phyloP scores from a whole-genome alignment of 2,113 vertebrate species.

The Osmerus eperlanus region DNA sequence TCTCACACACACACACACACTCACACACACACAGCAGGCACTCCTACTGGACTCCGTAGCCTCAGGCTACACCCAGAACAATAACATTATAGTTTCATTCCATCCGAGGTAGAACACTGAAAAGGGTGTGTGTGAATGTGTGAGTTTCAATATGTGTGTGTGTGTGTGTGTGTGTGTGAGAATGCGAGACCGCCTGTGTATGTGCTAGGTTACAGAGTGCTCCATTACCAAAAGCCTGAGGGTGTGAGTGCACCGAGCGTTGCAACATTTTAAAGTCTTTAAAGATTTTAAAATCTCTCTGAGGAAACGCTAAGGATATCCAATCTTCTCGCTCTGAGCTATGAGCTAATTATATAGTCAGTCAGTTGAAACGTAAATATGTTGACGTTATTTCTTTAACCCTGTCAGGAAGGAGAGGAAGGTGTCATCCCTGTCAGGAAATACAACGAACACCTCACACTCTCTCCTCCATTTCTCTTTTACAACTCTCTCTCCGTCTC shows the following conservation, averaged over 20 bases:
- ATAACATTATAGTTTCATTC: conserved; percentile 5
- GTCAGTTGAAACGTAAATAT: background rate
- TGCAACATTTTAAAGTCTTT: background rate
- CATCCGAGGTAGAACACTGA: background rate
- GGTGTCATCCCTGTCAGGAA: background rate
- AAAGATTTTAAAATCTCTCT: background rate
- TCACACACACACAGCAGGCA: background rate
- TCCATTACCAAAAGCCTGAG: background rate
- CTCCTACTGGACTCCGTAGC: background rate
- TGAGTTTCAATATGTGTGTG: background rate
- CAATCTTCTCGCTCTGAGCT: background rate
- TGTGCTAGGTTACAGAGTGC: background rate
- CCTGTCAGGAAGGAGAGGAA: background rate
- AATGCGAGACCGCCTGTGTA: background rate
- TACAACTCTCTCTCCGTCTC: background rate
- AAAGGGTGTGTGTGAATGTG: conserved; percentile 4
- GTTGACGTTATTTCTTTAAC: too few relatives aligned
- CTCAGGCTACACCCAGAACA: background rate
- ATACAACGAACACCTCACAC: too few relatives aligned
- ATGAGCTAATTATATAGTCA: background rate
- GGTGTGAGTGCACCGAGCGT: background rate
- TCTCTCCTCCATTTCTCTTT: too few relatives aligned
- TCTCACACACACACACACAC: background rate
- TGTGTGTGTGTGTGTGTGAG: conserved; percentile 11
- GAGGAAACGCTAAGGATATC: background rate